phyloP scores from a whole-genome alignment of 2,888 invertebrate genomes.

The Drosophila subsilvestris region DNA sequence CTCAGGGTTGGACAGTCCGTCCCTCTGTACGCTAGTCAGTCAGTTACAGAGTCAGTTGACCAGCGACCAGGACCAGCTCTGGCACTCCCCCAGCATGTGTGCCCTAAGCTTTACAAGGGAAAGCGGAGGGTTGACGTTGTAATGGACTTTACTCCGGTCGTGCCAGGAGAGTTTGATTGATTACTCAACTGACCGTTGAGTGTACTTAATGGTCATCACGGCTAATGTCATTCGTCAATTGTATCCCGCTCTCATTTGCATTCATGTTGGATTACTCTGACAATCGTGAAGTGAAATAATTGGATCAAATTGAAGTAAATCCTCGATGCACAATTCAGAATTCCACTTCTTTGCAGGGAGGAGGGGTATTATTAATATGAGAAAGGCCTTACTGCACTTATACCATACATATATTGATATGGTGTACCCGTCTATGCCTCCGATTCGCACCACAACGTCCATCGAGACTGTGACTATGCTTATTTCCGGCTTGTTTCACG shows the following conservation, averaged over 20 bases:
- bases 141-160: not conserved
- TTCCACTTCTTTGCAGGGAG: too few relatives aligned
- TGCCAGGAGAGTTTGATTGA: slow-evolving; percentile 64
- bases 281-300: slow-evolving; percentile 21
- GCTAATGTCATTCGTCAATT: slow-evolving; percentile 72
- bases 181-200: slow-evolving; percentile 76
- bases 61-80: slow-evolving; percentile 17
- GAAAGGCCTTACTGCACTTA: too few relatives aligned
- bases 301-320: not conserved
- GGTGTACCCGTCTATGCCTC: too few relatives aligned
- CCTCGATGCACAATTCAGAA: not conserved
- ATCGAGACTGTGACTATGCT: too few relatives aligned
- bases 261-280: slow-evolving; percentile 43
- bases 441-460: too few relatives aligned
- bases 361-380: too few relatives aligned
- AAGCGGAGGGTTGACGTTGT: slow-evolving; percentile 16
- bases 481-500: too few relatives aligned
- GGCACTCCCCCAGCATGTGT: not conserved
- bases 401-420: too few relatives aligned
- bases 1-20: slow-evolving; percentile 52
- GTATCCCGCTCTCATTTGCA: slow-evolving; percentile 40
- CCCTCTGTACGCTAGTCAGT: too few relatives aligned
- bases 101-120: not conserved
- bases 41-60: slow-evolving; percentile 27
- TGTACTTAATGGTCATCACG: slow-evolving; percentile 67